Conservation (phyloP, 2,797 vertebrate species). For the Pygocentrus nattereri region DNA sequence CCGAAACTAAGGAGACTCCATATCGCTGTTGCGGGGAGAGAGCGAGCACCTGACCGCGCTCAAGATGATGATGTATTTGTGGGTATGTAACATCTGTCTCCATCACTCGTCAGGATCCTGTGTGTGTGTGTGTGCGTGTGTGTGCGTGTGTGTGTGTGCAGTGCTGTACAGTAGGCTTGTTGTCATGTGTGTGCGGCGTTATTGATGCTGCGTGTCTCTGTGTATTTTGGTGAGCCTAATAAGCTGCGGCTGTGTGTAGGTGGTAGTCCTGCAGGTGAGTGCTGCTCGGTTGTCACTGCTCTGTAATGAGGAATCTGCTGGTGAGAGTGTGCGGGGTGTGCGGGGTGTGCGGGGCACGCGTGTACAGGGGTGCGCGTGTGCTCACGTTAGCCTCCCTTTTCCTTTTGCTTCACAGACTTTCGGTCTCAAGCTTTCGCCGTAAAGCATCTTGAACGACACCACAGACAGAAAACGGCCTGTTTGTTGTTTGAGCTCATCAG, state of each 20-base stretch:
- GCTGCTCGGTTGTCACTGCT: conserved; percentile 2
- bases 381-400: not conserved
- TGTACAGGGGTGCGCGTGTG: no score
- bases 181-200: not conserved
- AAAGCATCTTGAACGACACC: no score
- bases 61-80: conserved; percentile 93
- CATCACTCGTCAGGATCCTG: conserved; percentile 32
- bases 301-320: not conserved
- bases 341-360: no score
- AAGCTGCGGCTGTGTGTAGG: conserved; percentile 9
- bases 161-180: not conserved
- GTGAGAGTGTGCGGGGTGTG: not conserved
- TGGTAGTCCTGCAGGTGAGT: conserved; percentile 14
- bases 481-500: no score
- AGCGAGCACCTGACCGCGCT: conserved; percentile 73
- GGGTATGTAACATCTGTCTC: conserved; percentile 85
- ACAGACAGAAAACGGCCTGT: no score
- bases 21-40: conserved; percentile 71
- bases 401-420: not conserved
- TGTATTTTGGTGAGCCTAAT: not conserved
- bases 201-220: conserved; percentile 8
- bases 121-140: not conserved
- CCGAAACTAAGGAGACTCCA: conserved; percentile 84
- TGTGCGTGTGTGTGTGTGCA: conserved; percentile 6
- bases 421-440: not conserved